Conservation (phyloP, 2,797 vertebrate species). For the Crypturellus tataupa region DNA sequence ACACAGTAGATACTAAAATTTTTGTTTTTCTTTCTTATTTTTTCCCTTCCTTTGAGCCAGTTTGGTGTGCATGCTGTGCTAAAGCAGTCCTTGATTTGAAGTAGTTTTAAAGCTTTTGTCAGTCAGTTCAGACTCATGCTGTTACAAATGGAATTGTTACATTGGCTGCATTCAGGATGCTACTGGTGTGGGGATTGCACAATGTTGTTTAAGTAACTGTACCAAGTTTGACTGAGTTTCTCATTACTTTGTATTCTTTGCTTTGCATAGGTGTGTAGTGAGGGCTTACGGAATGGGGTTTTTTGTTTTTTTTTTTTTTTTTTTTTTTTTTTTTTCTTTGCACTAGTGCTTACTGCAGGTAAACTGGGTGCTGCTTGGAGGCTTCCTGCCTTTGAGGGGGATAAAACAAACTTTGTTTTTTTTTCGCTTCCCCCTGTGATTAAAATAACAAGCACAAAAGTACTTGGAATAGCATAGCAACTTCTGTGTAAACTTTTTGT, state of each 20-base stretch:
- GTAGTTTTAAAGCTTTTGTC: not conserved
- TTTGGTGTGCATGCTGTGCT: not conserved
- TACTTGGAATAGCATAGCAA: not conserved
- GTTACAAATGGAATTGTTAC: not conserved
- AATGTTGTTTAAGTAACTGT: not conserved
- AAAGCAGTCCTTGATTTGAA: not conserved
- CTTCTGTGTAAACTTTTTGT: not conserved
- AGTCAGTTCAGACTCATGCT: not conserved
- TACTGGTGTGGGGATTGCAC: not conserved
- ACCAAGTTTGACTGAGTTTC: not conserved
- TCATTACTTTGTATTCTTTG: not conserved
- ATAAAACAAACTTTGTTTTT: not conserved
- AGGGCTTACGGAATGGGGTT: not conserved
- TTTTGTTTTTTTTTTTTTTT: not conserved
- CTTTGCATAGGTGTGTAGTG: not conserved
- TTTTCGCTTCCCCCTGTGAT: not conserved
- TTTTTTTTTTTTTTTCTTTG: not conserved
- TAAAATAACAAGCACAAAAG: not conserved
- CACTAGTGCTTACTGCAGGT: not conserved
- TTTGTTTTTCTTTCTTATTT: not conserved
- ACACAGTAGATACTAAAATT: not conserved
- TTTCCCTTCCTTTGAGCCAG: not conserved
- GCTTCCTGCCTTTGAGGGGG: not conserved
- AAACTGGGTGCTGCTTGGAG: not conserved
- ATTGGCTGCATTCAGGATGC: not conserved